Evolutionary conservation across 2,888 invertebrate genomes (phyloP), one percentile per base, ranked within the genome.

Genomic region (Acrobasis repandana): DNA sequence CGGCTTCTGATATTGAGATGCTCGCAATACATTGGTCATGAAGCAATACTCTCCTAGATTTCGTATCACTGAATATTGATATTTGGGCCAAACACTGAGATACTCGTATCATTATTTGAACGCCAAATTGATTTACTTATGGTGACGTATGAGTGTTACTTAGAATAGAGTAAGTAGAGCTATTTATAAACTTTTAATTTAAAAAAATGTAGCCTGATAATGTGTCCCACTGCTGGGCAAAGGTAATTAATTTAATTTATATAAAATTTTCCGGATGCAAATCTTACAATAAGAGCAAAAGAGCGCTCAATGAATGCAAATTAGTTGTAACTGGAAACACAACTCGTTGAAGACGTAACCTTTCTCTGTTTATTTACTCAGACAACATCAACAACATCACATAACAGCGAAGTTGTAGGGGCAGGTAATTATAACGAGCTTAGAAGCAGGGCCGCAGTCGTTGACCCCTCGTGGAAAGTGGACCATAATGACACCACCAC

Each of bases 401-500:
- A 63, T 63, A 65, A 66, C 61, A 51, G 56, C 43, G 56, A 58
- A 57, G 61, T 62, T 36, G 64, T 58, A 52, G 60, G 56, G 62
- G 61, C 63, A 61, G 76, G 76, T 79, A 83, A 86, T 85, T 83
- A 85, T 82, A 70, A 73, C 78, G 70, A 68, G 79, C 78, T 83
- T 79, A 82, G 81, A 83, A 60, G 76, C 79, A 75, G 77, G 80
- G 76, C 76, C 67, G 65, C 75, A 77, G 91, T 86, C 84, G 82
- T 89, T 85, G 87, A 89, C 89, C 92, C 80, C 82, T 66, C 80
- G 80, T 88, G 88, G 90, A 91, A 91, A 92, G 91, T 91, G 84
- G 86, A 90, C 83, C 89, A 89, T 88, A 86, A 90, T 90, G 86
- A 88, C 92, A 88, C 75, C 75, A 93, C 87, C 85, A 94, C 93